Conservation (phyloP, 2,113 vertebrate species). For the Chaetodon auriga region DNA sequence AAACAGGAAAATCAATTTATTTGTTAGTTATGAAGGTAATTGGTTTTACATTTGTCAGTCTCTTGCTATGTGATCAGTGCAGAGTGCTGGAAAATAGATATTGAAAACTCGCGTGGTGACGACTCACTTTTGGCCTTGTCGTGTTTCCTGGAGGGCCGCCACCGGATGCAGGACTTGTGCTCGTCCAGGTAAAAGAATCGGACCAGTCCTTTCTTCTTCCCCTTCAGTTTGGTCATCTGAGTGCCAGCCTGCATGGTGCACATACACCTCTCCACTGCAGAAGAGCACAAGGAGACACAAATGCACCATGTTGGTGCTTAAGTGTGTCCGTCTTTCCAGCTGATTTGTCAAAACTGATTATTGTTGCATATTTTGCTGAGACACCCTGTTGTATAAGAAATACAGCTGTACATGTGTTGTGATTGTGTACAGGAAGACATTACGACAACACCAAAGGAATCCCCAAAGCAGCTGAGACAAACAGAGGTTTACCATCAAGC, state of each 20-base stretch:
- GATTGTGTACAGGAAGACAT: neutral
- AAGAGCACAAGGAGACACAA: constrained; percentile 2
- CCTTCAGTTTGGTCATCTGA: constrained; percentile 95
- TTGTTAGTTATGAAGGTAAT: neutral
- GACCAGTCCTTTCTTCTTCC: constrained; percentile 91
- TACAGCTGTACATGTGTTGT: neutral
- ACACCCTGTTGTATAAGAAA: neutral
- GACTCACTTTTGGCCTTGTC: constrained; percentile 97
- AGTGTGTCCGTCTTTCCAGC: neutral
- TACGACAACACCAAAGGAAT: neutral
- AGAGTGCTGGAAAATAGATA: neutral
- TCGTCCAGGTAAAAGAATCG: constrained; percentile 95
- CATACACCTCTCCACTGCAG: constrained; percentile 84
- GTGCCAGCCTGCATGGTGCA: constrained; percentile 93
- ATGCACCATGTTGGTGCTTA: neutral
- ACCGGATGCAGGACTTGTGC: constrained; percentile 94
- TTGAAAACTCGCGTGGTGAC: neutral
- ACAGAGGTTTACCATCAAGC: constrained; percentile 47
- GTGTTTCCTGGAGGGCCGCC: constrained; percentile 96
- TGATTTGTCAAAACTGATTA: neutral
- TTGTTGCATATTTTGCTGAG: neutral
- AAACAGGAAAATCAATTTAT: neutral
- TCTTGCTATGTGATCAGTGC: neutral
- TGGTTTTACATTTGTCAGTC: neutral
- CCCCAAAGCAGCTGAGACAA: constrained; percentile 2